These are phyloP conservation scores for Amazona guildingii DNA, from an alignment of 2,113 vertebrate species.

Conservation along the genomic window DNA sequence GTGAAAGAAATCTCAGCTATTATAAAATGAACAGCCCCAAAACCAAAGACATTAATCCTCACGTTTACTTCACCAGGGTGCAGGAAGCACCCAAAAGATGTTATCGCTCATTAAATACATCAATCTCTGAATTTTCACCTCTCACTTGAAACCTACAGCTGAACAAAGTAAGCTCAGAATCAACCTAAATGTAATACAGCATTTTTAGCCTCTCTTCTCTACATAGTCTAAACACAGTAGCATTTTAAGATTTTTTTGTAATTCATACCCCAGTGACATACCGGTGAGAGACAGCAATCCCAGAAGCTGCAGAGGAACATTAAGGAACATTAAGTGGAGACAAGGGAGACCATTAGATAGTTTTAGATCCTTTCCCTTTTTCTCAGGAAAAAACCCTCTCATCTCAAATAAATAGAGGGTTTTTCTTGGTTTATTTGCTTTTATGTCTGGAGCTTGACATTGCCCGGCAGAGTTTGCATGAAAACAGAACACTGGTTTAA, in stretches of 20 bases:
- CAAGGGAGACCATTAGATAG: neutral
- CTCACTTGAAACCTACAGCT: neutral
- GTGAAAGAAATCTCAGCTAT: neutral
- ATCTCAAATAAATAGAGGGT: neutral
- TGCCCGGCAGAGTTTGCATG: neutral
- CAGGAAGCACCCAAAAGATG: neutral
- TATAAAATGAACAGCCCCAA: neutral
- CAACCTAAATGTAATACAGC: neutral
- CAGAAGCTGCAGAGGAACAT: neutral
- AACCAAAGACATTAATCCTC: neutral
- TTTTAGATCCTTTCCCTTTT: neutral
- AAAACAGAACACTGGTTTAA: neutral
- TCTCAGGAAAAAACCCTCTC: neutral
- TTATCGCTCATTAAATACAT: neutral
- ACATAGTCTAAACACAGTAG: neutral
- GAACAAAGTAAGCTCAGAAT: neutral
- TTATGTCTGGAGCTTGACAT: slow-evolving; percentile 2
- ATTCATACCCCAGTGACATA: neutral
- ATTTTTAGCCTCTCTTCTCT: neutral
- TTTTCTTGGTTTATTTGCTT: slow-evolving; percentile 44
- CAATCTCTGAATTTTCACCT: neutral
- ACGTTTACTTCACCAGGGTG: neutral
- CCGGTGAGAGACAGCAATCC: neutral
- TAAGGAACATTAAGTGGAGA: neutral
- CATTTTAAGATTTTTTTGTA: neutral